Evolutionary conservation across 2,113 vertebrate genomes (phyloP).

Genomic region (Engystomops pustulosus): DNA sequence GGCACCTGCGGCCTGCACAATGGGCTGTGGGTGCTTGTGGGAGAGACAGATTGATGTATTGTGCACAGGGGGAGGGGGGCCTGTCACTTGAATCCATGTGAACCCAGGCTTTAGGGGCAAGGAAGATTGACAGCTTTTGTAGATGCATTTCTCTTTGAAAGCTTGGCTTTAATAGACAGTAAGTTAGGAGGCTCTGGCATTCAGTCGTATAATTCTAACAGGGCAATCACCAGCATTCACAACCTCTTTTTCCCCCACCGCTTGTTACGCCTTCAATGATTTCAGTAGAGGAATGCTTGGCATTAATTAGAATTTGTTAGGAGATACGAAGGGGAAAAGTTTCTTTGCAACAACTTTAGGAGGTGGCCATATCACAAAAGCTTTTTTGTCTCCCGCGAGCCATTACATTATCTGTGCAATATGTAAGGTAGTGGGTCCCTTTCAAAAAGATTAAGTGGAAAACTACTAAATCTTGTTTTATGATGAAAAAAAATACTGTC

Average conservation of each 20-base stretch:
- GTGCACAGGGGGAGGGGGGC: conserved; percentile 88
- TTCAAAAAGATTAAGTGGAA: conserved; percentile 99
- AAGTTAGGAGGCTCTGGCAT: conserved; percentile 84
- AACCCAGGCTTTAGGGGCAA: conserved; percentile 92
- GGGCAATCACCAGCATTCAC: conserved; percentile 80
- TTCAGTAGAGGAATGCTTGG: conserved; percentile 94
- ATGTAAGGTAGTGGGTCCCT: conserved; percentile 98
- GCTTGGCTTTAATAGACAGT: conserved; percentile 96
- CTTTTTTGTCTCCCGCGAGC: conserved; percentile 91
- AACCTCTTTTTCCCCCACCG: conserved; percentile 75
- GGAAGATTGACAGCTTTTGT: conserved; percentile 99
- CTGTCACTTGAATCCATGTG: conserved; percentile 98
- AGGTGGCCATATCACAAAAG: conserved; percentile 95
- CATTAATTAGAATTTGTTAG: conserved; percentile 99
- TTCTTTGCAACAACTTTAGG: conserved; percentile 94
- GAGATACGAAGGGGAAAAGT: conserved; percentile 93
- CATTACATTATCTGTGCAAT: conserved; percentile 96
- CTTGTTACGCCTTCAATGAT: conserved; percentile 98
- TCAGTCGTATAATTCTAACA: conserved; percentile 81
- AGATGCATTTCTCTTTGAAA: conserved; percentile 90
- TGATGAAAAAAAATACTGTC: conserved; percentile 73
- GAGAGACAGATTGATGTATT: conserved; percentile 99
- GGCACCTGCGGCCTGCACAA: conserved; percentile 97
- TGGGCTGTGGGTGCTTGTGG: conserved; percentile 89
- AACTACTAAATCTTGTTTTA: conserved; percentile 99